Percentiles rank a stretch among this genome's conserved stretches.
Evolutionary conservation across 2,888 invertebrate species (phyloP).

Genomic region (Erebia aethiops): DNA sequence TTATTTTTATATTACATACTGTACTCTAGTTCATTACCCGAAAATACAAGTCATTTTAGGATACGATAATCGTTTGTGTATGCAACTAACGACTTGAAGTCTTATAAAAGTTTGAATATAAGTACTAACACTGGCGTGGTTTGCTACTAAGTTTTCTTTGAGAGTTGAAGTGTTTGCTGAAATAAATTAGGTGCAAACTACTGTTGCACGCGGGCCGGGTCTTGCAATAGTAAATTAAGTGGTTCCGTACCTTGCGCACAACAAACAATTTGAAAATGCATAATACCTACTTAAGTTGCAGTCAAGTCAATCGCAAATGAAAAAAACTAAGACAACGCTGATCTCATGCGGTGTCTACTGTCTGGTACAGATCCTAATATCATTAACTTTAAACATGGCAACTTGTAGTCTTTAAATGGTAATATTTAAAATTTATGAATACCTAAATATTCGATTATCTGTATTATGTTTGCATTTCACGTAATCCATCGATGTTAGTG

Average conservation of each 20-base stretch:
- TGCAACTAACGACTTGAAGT: slow-evolving; percentile 77
- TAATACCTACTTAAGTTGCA: slow-evolving; percentile 33
- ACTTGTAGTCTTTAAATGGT: slow-evolving; percentile 34
- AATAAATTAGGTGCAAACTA: slow-evolving; percentile 50
- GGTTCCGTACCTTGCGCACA: slow-evolving; percentile 66
- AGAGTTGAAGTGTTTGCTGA: slow-evolving; percentile 55
- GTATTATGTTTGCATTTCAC: slow-evolving; percentile 76
- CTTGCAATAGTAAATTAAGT: slow-evolving; percentile 70
- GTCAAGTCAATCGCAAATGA: slow-evolving; percentile 45
- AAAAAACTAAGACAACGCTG: slow-evolving; percentile 31
- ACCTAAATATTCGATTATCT: slow-evolving; percentile 57
- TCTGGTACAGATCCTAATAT: slow-evolving; percentile 28
- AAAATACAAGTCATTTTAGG: slow-evolving; percentile 59
- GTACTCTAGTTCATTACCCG: slow-evolving; percentile 65
- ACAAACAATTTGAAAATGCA: slow-evolving; percentile 47
- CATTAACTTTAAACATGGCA: slow-evolving; percentile 32
- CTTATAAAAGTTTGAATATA: slow-evolving; percentile 59
- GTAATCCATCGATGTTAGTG: slow-evolving; percentile 59
- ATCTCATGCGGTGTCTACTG: slow-evolving; percentile 38
- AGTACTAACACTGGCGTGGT: slow-evolving; percentile 76
- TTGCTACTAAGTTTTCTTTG: slow-evolving; percentile 70
- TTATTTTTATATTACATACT: slow-evolving; percentile 58
- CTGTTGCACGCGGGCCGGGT: slow-evolving; percentile 69
- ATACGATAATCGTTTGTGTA: slow-evolving; percentile 61
- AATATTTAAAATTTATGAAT: slow-evolving; percentile 41